Conservation (phyloP, 2,113 vertebrate genomes). For the Nymphicus hollandicus region DNA sequence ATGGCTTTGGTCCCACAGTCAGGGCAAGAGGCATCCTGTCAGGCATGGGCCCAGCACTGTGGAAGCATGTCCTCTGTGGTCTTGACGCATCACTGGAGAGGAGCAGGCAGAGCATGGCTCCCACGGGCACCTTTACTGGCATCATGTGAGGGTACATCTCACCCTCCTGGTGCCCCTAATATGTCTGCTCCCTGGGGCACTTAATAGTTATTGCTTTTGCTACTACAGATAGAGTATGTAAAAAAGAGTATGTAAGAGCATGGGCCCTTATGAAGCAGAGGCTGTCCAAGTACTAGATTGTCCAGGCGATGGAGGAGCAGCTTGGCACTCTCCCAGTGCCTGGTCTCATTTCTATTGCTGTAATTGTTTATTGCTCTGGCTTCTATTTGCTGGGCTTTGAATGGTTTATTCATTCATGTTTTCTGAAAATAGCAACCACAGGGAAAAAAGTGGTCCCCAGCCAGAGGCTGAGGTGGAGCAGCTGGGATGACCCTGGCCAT, state of each 20-base stretch:
- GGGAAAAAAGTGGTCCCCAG: neutral
- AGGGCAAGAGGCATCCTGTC: neutral
- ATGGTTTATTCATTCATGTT: neutral
- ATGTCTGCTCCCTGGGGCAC: accelerated
- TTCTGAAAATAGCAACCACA: neutral
- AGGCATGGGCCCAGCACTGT: neutral
- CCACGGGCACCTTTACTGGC: neutral
- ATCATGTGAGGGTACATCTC: accelerated
- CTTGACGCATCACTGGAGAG: neutral
- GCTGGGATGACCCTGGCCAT: neutral
- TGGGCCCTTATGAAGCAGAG: neutral
- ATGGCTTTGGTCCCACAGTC: neutral
- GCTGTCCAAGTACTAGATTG: neutral
- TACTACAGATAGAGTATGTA: neutral
- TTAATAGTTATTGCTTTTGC: neutral
- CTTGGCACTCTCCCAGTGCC: neutral
- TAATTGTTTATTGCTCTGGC: neutral
- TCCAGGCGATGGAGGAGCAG: neutral
- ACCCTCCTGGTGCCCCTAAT: neutral
- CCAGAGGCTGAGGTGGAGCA: neutral
- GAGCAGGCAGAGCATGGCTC: neutral
- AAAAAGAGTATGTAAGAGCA: neutral
- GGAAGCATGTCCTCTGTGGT: neutral
- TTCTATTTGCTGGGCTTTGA: neutral
- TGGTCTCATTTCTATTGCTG: neutral